Evolutionary conservation across 2,113 vertebrate species (phyloP).

Genomic region (Origma solitaria): DNA sequence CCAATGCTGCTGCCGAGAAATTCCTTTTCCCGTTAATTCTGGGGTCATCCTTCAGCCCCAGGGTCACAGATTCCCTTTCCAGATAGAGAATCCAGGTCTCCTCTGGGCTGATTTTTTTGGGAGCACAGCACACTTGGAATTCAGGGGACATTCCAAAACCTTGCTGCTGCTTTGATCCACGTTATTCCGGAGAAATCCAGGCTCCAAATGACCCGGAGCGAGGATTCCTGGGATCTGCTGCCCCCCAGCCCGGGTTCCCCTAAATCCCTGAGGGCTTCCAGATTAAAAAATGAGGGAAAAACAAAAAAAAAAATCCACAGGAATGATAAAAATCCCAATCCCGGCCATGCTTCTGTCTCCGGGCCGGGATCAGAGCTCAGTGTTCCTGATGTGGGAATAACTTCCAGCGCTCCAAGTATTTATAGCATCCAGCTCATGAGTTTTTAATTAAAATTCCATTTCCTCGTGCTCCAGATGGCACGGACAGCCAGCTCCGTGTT

Average conservation of each 20-base stretch:
- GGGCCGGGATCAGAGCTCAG: not conserved
- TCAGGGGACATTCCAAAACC: not conserved
- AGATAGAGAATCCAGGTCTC: rapidly evolving
- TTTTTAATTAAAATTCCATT: constrained; percentile 65
- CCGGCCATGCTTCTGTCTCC: not conserved
- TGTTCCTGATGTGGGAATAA: constrained; percentile 27
- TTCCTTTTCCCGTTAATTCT: not conserved
- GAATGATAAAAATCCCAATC: not conserved
- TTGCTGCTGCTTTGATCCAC: rapidly evolving
- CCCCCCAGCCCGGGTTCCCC: not conserved
- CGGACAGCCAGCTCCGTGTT: not conserved
- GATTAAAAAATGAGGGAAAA: not conserved
- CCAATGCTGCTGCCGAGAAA: not conserved
- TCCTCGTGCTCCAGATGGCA: constrained; percentile 58
- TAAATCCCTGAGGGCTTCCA: rapidly evolving
- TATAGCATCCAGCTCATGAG: constrained; percentile 54
- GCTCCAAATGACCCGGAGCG: rapidly evolving
- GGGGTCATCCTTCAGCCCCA: not conserved
- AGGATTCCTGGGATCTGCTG: not conserved
- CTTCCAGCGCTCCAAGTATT: constrained; percentile 25
- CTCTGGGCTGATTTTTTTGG: not conserved
- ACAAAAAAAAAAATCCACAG: not conserved
- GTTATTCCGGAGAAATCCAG: not conserved
- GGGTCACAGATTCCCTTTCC: not conserved
- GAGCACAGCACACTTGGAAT: rapidly evolving